A percentile compares a stretch with the other conserved stretches of the same genome.
Conservation (phyloP, 2,113 vertebrate species). For the Dendrocopos noguchii region DNA sequence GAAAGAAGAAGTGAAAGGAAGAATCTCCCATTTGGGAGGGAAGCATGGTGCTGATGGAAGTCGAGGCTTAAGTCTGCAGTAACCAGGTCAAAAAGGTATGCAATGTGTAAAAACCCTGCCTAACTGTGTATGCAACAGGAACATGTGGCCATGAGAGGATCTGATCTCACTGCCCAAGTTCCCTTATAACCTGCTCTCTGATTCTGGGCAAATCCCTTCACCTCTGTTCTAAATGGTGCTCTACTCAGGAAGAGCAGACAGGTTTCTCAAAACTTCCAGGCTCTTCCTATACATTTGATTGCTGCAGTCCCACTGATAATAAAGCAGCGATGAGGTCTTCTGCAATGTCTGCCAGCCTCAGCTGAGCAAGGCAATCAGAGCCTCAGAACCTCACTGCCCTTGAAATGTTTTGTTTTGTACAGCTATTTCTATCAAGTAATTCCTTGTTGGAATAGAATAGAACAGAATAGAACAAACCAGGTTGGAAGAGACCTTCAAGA, state of each 20-base stretch:
- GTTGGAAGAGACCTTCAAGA: no score
- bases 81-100: neutral
- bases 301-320: neutral
- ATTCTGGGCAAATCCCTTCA: neutral
- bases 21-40: neutral
- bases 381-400: neutral
- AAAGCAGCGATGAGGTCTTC: neutral
- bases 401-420: neutral
- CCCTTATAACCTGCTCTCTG: neutral
- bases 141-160: neutral
- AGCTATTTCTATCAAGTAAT: neutral
- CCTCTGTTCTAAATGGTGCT: neutral
- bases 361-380: neutral
- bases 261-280: neutral
- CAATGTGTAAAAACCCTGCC: neutral
- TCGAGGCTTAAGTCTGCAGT: neutral
- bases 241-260: neutral
- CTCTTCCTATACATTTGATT: rapidly evolving
- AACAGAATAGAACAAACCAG: no score
- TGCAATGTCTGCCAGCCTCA: rapidly evolving
- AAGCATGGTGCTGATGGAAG: neutral
- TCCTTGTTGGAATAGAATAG: no score
- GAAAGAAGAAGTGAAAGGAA: constrained; percentile 64
- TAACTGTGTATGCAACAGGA: neutral
- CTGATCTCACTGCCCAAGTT: neutral